Evolutionary conservation across 2,797 vertebrate species (phyloP), one percentile per base, ranked within the genome.

Genomic region (Peromyscus melanophrys): DNA sequence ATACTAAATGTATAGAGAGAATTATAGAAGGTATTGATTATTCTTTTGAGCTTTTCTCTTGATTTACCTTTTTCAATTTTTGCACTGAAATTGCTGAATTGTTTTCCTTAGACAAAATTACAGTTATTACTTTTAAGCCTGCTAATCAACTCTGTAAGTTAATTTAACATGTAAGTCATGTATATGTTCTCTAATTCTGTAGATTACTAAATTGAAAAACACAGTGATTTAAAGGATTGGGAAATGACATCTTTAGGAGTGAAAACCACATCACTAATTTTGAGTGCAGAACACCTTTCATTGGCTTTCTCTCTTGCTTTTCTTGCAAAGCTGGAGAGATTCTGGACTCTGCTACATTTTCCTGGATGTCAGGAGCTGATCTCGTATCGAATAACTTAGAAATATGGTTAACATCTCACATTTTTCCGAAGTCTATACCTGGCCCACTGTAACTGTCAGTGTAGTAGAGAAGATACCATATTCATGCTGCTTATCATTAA

Each of bases 401-500:
- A 95, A 78, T 86, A 31, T 87, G 73, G 67, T 49, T 34, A 67
- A 25, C n/a, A 81, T 69, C 78, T 80, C 57, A 77, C 11, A 40
- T 27, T 40, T 69, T 84, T 61, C 76, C 76, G 67, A 90, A 92
- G 65, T 71, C 37, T 43, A n/a, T 31, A 78, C 6, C 9, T 67
- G 55, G 25, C 16, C 27, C 63, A 55, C 9, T 57, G 8, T 65
- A 77, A 91, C 6, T 75, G 17, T 86, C 89, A 90, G 55, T 40
- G 1, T 29, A 86, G 87, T 27, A 90, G 84, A 90, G 82, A 40
- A 86, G 25, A 75, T 46, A 46, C 7, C 55, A 77, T 43, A 75
- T 46, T 34, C n/a, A 43, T 59, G 55, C 14, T 80, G 65, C 2
- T 92, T 91, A 93, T 93, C 76, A 87, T n/a, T 96, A 92, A 75